Conservation (phyloP, 2,113 vertebrate genomes). For the Thymallus thymallus region DNA sequence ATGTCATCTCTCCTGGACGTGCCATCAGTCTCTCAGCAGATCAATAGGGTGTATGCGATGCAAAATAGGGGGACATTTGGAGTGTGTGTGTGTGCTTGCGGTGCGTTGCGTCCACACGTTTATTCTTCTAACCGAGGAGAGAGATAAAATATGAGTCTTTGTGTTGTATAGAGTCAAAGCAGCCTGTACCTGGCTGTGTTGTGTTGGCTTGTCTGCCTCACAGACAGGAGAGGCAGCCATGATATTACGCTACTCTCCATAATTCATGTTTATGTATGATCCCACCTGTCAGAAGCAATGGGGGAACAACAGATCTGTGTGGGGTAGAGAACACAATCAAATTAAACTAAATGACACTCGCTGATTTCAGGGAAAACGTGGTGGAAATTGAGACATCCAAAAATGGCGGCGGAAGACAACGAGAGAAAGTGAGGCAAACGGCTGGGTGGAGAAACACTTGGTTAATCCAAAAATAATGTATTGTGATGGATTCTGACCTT, state of each 20-base stretch:
- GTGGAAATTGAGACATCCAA: background rate
- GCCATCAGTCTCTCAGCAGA: slow-evolving; percentile 30
- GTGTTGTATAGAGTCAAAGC: no score
- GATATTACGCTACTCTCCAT: no score
- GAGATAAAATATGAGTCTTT: no score
- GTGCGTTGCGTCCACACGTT: background rate
- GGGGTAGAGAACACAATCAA: slow-evolving; percentile 45
- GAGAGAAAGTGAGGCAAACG: slow-evolving; percentile 10
- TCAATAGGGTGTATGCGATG: slow-evolving; percentile 20
- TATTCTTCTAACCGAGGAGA: background rate
- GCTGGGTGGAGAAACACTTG: slow-evolving; percentile 53
- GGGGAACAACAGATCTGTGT: slow-evolving; percentile 34
- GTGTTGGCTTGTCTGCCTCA: no score
- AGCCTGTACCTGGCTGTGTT: no score
- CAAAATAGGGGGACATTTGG: slow-evolving; percentile 10
- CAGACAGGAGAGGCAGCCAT: no score
- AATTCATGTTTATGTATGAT: slow-evolving; percentile 42
- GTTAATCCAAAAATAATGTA: slow-evolving; percentile 73
- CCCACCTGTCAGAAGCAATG: slow-evolving; percentile 45
- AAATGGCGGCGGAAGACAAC: background rate
- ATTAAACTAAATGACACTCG: slow-evolving; percentile 40
- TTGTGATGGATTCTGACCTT: slow-evolving; percentile 77
- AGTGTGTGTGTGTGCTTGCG: slow-evolving; percentile 11
- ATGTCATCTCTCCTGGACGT: slow-evolving; percentile 28
- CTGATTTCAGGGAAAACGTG: slow-evolving; percentile 23